phyloP scores from a whole-genome alignment of 2,113 vertebrate species.

The Grammomys surdaster region DNA sequence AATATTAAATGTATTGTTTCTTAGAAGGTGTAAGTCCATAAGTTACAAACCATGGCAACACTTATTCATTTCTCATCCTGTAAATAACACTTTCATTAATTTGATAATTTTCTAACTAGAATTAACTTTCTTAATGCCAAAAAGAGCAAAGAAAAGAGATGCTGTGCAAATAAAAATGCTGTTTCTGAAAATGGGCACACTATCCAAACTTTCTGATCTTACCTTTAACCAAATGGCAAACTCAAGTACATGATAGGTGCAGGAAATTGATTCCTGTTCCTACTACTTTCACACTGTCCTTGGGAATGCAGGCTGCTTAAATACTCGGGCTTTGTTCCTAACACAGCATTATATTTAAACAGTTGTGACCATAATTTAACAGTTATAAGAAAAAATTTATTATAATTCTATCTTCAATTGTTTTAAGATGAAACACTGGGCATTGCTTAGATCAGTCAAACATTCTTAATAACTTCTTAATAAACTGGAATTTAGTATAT shows the following conservation, averaged over 20 bases:
- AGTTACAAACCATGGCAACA: not conserved
- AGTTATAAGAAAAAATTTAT: not conserved
- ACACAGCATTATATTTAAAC: not conserved
- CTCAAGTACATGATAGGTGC: not conserved
- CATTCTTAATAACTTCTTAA: not conserved
- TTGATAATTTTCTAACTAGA: not conserved
- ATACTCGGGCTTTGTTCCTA: not conserved
- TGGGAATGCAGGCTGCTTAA: not conserved
- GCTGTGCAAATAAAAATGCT: slow-evolving; percentile 7
- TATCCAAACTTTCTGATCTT: not conserved
- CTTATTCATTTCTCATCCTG: not conserved
- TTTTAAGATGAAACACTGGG: not conserved
- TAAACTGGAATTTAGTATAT: slow-evolving; percentile 5
- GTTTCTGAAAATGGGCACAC: slow-evolving; percentile 17
- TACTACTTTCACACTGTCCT: not conserved
- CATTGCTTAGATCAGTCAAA: slow-evolving; percentile 7
- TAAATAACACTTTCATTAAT: not conserved
- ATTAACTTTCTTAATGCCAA: slow-evolving; percentile 15
- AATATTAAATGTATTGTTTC: slow-evolving; percentile 3
- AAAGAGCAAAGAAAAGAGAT: not conserved
- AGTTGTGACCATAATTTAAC: not conserved
- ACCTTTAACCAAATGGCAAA: slow-evolving; percentile 17
- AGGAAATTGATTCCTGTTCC: not conserved
- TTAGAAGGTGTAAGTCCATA: not conserved
- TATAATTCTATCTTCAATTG: not conserved